A percentile compares a stretch with the other conserved stretches of the same genome.
Conservation (phyloP, 2,113 vertebrate genomes). For the Phasianus colchicus region DNA sequence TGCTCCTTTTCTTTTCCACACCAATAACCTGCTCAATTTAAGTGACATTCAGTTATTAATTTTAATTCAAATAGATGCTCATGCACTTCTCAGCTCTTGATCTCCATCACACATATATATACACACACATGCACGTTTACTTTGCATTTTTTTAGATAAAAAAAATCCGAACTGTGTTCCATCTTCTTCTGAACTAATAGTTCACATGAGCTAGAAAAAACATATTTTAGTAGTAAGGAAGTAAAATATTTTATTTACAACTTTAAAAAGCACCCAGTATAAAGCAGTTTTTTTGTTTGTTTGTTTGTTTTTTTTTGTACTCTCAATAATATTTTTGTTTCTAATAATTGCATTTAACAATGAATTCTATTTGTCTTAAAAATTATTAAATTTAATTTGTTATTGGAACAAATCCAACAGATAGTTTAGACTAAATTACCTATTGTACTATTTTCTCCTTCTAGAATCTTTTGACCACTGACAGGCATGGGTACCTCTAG, state of each 20-base stretch:
- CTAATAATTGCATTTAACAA: not conserved
- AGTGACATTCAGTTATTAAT: not conserved
- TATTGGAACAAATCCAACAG: not conserved
- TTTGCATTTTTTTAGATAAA: not conserved
- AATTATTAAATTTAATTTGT: not conserved
- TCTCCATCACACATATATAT: not conserved
- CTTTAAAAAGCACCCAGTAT: not conserved
- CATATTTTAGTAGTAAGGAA: not conserved
- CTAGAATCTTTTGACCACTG: not conserved
- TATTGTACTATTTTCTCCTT: not conserved
- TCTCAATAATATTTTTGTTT: not conserved
- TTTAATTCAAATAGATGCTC: not conserved
- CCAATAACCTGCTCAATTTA: not conserved
- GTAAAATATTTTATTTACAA: not conserved
- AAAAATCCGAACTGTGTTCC: not conserved
- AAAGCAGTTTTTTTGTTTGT: not conserved
- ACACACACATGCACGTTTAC: not conserved
- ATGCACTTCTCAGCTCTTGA: not conserved
- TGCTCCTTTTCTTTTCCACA: not conserved
- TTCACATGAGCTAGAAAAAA: not conserved
- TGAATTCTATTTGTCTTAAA: not conserved
- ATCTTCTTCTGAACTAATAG: not conserved
- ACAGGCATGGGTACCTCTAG: too few relatives aligned
- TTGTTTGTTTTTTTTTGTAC: not conserved
- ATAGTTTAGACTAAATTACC: not conserved